Conservation (phyloP, 1,140 invertebrate genomes). For the Cherax quadricarinatus region DNA sequence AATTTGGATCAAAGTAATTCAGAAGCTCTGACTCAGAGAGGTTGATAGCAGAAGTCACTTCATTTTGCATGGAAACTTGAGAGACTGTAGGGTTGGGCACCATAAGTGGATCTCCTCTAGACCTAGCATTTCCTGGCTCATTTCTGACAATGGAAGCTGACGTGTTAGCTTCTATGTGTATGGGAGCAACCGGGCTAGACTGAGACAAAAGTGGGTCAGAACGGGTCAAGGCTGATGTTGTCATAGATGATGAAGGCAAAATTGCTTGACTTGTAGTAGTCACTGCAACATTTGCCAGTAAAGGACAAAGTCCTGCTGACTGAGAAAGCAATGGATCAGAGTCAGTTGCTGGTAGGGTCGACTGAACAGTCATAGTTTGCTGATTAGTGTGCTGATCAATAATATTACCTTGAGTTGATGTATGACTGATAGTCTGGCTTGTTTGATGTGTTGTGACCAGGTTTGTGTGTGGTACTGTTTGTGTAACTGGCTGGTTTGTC, state of each 20-base stretch:
- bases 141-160: background rate
- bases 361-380: background rate
- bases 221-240: slow-evolving; percentile 47
- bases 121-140: background rate
- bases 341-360: background rate
- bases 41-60: slow-evolving; percentile 63
- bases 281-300: slow-evolving; percentile 21
- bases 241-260: background rate
- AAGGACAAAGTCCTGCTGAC: slow-evolving; percentile 14
- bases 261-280: slow-evolving; percentile 14
- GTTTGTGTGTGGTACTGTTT: background rate
- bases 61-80: slow-evolving; percentile 62
- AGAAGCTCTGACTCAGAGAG: slow-evolving; percentile 63
- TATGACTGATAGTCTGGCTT: slow-evolving; percentile 24
- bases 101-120: slow-evolving; percentile 33
- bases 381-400: slow-evolving; percentile 2
- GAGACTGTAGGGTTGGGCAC: slow-evolving; percentile 15
- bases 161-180: slow-evolving; percentile 29
- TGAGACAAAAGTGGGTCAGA: slow-evolving; percentile 62
- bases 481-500: background rate
- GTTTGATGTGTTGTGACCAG: background rate
- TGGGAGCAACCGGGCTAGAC: slow-evolving; percentile 46
- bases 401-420: background rate
- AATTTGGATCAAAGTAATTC: slow-evolving; percentile 66
- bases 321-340: slow-evolving; percentile 51